Evolutionary conservation across 1,140 invertebrate genomes (phyloP), one percentile per base, ranked within the genome.

Genomic region (Aphelenchoides fujianensis): DNA sequence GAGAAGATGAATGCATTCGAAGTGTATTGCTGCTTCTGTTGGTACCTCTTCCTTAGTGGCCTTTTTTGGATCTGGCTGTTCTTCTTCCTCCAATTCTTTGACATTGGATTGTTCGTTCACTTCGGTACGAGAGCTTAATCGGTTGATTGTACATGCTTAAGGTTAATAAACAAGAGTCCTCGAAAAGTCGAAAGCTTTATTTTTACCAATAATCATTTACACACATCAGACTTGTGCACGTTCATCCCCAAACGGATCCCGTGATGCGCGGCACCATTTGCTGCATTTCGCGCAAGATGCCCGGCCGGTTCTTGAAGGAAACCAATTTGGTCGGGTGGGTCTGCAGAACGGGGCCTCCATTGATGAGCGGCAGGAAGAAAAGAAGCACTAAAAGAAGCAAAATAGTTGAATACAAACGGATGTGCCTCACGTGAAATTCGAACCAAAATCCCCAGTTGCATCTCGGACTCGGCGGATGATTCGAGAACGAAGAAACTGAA

Each of bases 91-190:
- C 41, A 48, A 48, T 48, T 48, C 41, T 48, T 48, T 23, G 41
- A 48, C 41, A 48, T 48, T 48, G 23, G 41, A 12, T 48, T 48
- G 12, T 48, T 48, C 23, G 12, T 23, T 12, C 12, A 48, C 12
- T 48, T 48, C 41, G 23, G 23, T 12, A 16, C 41, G 41, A 48
- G 41, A 48, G 41, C 41, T 48, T 48, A 48, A 48, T 48, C 12
- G 41, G 23, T n/a, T n/a, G n/a, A n/a, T n/a, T n/a, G n/a, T n/a
- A n/a, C n/a, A 48, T 23, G 41, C 41, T 48, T 48, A 23, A 48
- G 41, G 23, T 48, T 48, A 48, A 59, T 59, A 59, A 59, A 59
- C n/a, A n/a, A n/a, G n/a, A n/a, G n/a, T n/a, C n/a, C n/a, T n/a
- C n/a, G n/a, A n/a, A n/a, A n/a, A n/a, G n/a, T n/a, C n/a, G n/a